Evolutionary conservation across 2,113 vertebrate genomes (phyloP).

Genomic region (Odontophorus gujanensis): DNA sequence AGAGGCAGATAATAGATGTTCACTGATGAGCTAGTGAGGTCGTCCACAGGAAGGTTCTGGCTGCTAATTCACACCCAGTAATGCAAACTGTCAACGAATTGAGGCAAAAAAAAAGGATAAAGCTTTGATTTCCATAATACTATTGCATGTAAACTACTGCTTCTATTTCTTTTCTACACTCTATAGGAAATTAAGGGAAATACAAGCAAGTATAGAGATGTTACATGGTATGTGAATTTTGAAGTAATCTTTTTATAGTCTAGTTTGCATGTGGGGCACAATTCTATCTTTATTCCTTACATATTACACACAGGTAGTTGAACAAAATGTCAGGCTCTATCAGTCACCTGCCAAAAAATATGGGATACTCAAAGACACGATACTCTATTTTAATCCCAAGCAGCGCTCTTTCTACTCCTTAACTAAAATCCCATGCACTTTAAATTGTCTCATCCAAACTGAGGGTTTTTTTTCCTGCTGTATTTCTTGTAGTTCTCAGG

Average conservation of each 20-base stretch:
- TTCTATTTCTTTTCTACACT: background rate
- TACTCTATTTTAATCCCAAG: background rate
- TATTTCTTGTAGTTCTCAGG: background rate
- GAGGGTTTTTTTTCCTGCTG: background rate
- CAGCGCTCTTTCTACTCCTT: background rate
- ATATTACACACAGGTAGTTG: background rate
- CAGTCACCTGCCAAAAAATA: background rate
- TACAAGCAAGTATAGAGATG: background rate
- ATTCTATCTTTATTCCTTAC: background rate
- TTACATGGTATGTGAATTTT: background rate
- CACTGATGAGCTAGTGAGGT: background rate
- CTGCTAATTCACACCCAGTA: constrained; percentile 18
- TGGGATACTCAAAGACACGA: background rate
- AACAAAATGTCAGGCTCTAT: background rate
- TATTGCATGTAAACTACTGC: background rate
- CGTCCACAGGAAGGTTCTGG: background rate
- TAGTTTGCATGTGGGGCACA: background rate
- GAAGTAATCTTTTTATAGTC: background rate
- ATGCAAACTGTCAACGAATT: background rate
- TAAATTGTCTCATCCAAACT: background rate
- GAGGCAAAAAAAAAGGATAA: background rate
- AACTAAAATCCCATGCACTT: background rate
- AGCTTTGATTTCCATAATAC: background rate
- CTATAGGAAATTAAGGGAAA: background rate
- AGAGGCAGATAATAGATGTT: background rate